Evolutionary conservation across 2,888 invertebrate species (phyloP), one percentile per base, ranked within the genome.

Genomic region (Lordiphosa fenestrarum): DNA sequence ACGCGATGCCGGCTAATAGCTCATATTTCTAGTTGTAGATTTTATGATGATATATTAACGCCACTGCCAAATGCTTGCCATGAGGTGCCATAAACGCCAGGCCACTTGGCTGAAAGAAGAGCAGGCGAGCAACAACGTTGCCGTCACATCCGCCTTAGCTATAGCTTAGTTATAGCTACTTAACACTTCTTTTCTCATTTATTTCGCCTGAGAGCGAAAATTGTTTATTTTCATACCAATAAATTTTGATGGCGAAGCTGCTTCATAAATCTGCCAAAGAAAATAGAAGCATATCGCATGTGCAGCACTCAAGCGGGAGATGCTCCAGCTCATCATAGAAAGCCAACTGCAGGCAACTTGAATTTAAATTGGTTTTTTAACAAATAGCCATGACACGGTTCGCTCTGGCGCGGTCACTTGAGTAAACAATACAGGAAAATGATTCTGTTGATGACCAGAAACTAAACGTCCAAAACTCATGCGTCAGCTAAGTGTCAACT

Each of bases 401-500:
- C 2, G 9, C 13, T 10, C 23, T 35, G 25, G 38, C 6, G 12
- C 13, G 1, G 35, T 51, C 35, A 12, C 9, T 30, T 30, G 13
- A 40, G 21, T 12, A 10, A 10, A 23, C 33, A 46, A 33, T 19
- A 1, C 30, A 6, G 21, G 23, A 40, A 9, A 23, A 10, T 30
- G 30, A 9, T 10, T 30, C 30, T 30, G 30, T 30, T 30, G 30
- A 30, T 30, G 30, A 30, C 30, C 30, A 30, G 30, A 30, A 30
- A 30, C 30, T 30, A 9, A 30, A 30, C 9, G 30, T 30, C 30
- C 30, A 13, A 64, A 73, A 68, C 57, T 72, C 76, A 76, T 78
- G 80, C 76, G 76, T 83, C 76, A 80, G 72, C 68, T 54, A 63
- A 73, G 71, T 78, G 80, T 76, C 80, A 80, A 65, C 73, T 68